phyloP scores from a whole-genome alignment of 23 tunicate species.

The Clavelina lepadiformis region DNA sequence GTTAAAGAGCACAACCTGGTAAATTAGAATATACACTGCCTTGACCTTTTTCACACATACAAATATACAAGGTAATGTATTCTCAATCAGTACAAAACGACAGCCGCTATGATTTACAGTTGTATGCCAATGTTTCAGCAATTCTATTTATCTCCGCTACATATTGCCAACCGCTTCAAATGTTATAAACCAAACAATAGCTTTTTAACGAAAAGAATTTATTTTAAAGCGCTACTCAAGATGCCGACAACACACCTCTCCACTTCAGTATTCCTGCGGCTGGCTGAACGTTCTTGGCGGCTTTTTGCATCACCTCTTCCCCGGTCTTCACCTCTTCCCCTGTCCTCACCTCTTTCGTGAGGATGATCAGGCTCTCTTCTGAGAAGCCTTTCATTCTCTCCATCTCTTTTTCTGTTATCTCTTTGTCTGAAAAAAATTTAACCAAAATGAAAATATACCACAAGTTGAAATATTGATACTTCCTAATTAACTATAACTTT shows the following conservation, averaged over 20 bases:
- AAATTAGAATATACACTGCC: too few species aligned
- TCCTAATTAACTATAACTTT: neutral
- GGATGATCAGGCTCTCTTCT: neutral
- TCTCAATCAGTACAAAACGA: too few species aligned
- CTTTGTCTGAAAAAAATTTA: neutral
- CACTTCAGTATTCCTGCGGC: conserved; percentile 1
- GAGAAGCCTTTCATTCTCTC: neutral
- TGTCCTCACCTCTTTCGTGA: neutral
- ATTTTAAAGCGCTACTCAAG: neutral
- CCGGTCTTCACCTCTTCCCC: conserved; percentile 5
- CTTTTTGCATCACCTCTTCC: conserved; percentile 6
- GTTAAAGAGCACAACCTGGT: too few species aligned
- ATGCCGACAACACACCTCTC: neutral
- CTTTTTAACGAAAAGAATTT: neutral
- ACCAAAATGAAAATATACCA: neutral
- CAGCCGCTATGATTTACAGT: too few species aligned
- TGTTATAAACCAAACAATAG: too few species aligned
- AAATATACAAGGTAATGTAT: too few species aligned
- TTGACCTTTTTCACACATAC: too few species aligned
- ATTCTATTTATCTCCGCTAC: too few species aligned
- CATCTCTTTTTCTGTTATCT: conserved; percentile 8
- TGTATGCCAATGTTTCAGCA: too few species aligned
- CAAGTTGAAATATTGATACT: neutral
- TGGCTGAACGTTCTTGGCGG: conserved; percentile 8
- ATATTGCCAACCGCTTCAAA: too few species aligned